Conservation (phyloP, 2,113 vertebrate genomes). For the Brevimyrus niger region DNA sequence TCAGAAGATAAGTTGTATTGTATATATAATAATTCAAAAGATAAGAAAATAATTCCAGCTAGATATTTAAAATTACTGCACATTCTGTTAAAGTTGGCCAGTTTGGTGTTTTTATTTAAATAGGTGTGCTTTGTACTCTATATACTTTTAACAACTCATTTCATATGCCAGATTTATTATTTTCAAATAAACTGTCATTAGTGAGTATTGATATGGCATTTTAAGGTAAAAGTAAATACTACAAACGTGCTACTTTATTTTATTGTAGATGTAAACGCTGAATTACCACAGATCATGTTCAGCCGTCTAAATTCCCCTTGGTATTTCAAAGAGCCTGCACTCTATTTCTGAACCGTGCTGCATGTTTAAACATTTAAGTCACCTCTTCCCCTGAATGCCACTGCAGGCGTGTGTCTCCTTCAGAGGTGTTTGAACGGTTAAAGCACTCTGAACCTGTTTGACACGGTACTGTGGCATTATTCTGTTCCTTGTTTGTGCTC, state of each 20-base stretch:
- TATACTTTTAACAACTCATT: neutral
- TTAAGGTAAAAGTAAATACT: neutral
- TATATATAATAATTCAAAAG: neutral
- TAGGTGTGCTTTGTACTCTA: neutral
- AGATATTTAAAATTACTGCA: neutral
- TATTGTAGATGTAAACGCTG: neutral
- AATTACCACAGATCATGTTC: neutral
- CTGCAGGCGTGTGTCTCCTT: neutral
- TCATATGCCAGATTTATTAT: neutral
- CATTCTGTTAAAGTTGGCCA: neutral
- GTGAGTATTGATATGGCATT: neutral
- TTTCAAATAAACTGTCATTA: neutral
- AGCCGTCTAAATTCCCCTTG: neutral
- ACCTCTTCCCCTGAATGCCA: neutral
- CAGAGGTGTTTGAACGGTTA: neutral
- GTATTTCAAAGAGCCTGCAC: neutral
- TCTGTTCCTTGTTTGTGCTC: neutral
- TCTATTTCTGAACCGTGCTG: neutral
- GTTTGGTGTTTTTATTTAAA: neutral
- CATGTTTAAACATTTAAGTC: slow-evolving; percentile 7
- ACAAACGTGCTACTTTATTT: neutral
- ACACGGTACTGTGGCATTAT: slow-evolving; percentile 11
- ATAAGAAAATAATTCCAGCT: neutral
- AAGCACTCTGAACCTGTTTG: neutral
- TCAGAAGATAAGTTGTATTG: neutral